Percentiles rank a stretch among this genome's conserved stretches.
These are phyloP conservation scores for Colletes gigas DNA, from an alignment of 1,140 invertebrate species.

Conservation along the genomic window DNA sequence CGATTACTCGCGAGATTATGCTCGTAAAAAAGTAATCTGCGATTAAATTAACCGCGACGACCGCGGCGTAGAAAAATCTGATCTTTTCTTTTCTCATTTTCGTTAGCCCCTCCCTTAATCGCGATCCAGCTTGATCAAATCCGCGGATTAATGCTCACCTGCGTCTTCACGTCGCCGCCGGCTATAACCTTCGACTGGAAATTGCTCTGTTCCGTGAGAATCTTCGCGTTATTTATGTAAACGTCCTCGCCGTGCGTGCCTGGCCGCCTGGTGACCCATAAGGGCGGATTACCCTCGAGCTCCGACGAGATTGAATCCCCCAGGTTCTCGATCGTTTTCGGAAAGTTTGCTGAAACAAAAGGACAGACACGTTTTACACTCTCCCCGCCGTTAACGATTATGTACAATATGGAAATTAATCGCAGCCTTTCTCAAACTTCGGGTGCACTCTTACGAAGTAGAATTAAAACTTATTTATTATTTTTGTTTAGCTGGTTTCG, in stretches of 20 bases:
- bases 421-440: too few species aligned
- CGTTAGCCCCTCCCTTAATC: not conserved
- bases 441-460: too few species aligned
- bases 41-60: constrained; percentile 36
- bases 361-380: not conserved
- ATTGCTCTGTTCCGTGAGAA: constrained; percentile 87
- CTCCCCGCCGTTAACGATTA: too few species aligned
- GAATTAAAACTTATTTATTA: too few species aligned
- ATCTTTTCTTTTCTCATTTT: not conserved
- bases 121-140: not conserved
- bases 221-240: constrained; percentile 91
- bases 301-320: constrained; percentile 86
- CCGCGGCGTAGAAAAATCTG: not conserved
- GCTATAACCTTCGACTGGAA: constrained; percentile 79
- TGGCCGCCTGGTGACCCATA: constrained; percentile 88
- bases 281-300: constrained; percentile 89
- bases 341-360: constrained; percentile 85
- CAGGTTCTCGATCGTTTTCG: constrained; percentile 86
- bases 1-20: constrained; percentile 35
- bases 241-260: constrained; percentile 83
- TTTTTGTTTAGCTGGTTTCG: too few species aligned
- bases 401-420: too few species aligned
- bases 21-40: constrained; percentile 41
- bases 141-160: constrained; percentile 81
- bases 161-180: constrained; percentile 83